These are phyloP conservation scores for Philereme vetulata DNA, from an alignment of 2,888 invertebrate species.

Conservation along the genomic window DNA sequence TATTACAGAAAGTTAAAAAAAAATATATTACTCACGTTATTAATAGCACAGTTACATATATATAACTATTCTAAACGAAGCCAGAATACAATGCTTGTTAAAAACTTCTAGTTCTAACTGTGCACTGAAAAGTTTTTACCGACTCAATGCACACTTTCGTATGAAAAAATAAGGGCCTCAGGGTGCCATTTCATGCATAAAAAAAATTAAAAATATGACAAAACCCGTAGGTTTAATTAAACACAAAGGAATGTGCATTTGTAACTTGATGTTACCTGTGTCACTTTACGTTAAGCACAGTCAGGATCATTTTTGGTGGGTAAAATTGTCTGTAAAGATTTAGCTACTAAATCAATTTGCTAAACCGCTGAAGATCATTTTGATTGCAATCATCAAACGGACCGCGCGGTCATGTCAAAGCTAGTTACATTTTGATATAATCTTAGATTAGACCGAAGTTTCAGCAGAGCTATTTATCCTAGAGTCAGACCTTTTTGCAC, in stretches of 20 bases:
- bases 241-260: slow-evolving; percentile 8
- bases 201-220: background rate
- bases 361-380: no score
- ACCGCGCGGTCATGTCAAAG: no score
- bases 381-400: no score
- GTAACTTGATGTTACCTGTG: background rate
- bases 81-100: slow-evolving; percentile 1
- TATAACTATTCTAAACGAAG: no score
- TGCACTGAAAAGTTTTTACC: slow-evolving; percentile 10
- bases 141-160: slow-evolving; percentile 1
- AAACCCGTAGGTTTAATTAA: background rate
- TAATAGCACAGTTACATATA: no score
- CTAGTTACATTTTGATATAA: background rate
- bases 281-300: background rate
- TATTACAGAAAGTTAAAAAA: no score
- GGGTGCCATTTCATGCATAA: slow-evolving; percentile 11
- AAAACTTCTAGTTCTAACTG: background rate
- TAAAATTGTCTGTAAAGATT: no score
- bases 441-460: slow-evolving; percentile 72
- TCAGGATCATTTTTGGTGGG: no score
- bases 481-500: slow-evolving; percentile 68
- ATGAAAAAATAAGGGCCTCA: slow-evolving; percentile 3
- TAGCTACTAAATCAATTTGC: no score
- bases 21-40: no score
- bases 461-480: slow-evolving; percentile 74